Conservation (phyloP, 2,888 invertebrate genomes). For the Pseudococcus longispinus region DNA sequence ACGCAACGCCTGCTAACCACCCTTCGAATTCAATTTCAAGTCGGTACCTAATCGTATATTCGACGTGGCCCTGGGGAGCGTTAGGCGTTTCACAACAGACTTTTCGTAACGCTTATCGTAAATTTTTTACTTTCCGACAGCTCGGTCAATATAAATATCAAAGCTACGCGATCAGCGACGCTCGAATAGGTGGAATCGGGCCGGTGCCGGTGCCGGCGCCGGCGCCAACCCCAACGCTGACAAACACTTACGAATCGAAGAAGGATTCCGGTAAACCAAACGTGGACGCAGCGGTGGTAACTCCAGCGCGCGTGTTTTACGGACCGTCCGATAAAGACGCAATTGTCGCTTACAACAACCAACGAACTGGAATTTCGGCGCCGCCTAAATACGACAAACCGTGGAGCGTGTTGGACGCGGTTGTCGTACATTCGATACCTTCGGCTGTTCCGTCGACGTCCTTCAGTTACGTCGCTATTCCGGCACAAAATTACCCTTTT, state of each 20-base stretch:
- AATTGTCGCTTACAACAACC: slow-evolving; percentile 23
- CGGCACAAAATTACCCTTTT: not conserved
- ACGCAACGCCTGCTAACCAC: too few species aligned
- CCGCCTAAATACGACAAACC: slow-evolving; percentile 36
- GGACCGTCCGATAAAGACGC: not conserved
- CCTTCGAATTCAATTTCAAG: too few species aligned
- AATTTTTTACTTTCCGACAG: not conserved
- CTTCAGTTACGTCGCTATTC: not conserved
- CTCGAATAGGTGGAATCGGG: not conserved
- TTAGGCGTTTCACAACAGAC: too few species aligned
- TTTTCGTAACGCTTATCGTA: too few species aligned
- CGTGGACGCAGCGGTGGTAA: not conserved
- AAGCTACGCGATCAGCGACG: not conserved
- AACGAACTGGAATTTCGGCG: slow-evolving; percentile 48
- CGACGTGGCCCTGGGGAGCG: too few species aligned
- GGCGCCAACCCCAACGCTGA: not conserved
- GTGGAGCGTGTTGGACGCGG: not conserved
- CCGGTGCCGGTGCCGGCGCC: not conserved
- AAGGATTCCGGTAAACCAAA: not conserved
- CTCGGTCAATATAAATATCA: not conserved
- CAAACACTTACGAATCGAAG: not conserved
- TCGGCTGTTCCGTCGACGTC: not conserved
- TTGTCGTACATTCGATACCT: slow-evolving; percentile 27
- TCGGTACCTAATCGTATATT: too few species aligned
- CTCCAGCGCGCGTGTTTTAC: not conserved